phyloP scores from a whole-genome alignment of 2,113 vertebrate genomes.

The Camelus bactrianus region DNA sequence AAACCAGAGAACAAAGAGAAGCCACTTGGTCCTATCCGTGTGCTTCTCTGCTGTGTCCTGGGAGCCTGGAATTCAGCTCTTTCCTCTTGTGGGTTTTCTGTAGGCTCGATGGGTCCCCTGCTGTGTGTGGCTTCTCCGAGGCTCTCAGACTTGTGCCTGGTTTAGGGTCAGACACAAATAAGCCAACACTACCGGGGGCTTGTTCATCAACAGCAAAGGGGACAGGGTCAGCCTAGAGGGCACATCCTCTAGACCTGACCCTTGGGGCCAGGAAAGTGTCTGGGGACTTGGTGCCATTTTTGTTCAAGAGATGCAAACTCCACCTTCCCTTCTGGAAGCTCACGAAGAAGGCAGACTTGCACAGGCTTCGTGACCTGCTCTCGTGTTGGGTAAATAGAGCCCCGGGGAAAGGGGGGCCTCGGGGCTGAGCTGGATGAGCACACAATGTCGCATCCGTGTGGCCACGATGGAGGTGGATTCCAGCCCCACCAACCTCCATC shows the following conservation, averaged over 20 bases:
- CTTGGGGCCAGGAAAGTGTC: not conserved
- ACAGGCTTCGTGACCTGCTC: not conserved
- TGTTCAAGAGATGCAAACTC: not conserved
- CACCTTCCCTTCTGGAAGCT: not conserved
- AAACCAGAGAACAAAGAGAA: not conserved
- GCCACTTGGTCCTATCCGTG: not conserved
- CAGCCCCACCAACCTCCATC: not conserved
- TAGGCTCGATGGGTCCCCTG: not conserved
- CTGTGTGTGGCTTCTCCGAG: not conserved
- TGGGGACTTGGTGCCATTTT: not conserved
- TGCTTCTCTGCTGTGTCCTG: not conserved
- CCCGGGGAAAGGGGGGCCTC: not conserved
- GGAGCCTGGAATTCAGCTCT: not conserved
- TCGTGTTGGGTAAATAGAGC: not conserved
- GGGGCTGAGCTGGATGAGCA: not conserved
- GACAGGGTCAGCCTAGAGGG: not conserved
- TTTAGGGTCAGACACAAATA: not conserved
- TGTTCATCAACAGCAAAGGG: not conserved
- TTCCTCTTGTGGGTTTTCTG: not conserved
- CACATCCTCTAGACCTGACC: not conserved
- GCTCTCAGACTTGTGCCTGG: not conserved
- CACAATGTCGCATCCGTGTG: accelerated
- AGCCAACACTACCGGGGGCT: not conserved
- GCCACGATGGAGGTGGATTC: not conserved
- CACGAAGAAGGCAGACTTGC: not conserved